Conservation (phyloP, 2,797 vertebrate species). For the Lindbergichthys nudifrons region DNA sequence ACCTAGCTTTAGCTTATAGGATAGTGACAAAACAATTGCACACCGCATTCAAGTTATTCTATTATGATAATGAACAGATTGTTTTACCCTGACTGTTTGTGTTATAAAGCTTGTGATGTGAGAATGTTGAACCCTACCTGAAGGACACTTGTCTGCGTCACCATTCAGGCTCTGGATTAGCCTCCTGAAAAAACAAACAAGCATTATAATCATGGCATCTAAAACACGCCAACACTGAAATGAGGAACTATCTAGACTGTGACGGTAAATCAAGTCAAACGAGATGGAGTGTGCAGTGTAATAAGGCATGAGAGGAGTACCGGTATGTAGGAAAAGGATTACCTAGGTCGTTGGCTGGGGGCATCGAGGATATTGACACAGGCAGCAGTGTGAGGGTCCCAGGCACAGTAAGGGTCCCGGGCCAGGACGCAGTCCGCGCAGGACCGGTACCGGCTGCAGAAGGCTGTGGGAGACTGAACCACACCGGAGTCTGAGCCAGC, state of each 20-base stretch:
- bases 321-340: conserved; percentile 37
- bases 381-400: conserved; percentile 79
- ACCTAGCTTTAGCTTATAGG: too few relatives aligned
- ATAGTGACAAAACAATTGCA: too few relatives aligned
- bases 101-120: background rate
- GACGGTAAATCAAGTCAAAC: conserved; percentile 46
- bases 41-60: background rate
- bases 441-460: conserved; percentile 89
- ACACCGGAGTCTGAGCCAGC: conserved; percentile 92
- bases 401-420: conserved; percentile 96
- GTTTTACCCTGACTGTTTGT: background rate
- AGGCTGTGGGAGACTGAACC: conserved; percentile 92
- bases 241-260: background rate
- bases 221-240: conserved; percentile 9
- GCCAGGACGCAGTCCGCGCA: conserved; percentile 92
- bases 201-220: background rate
- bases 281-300: conserved; percentile 3
- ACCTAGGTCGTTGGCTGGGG: conserved; percentile 77
- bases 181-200: conserved; percentile 80
- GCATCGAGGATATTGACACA: conserved; percentile 85
- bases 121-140: conserved; percentile 67
- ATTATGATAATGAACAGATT: background rate
- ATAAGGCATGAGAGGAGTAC: conserved; percentile 13
- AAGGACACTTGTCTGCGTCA: conserved; percentile 88
- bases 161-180: conserved; percentile 92